Evolutionary conservation across 2,888 invertebrate species (phyloP).

Genomic region (Gari tellinella): DNA sequence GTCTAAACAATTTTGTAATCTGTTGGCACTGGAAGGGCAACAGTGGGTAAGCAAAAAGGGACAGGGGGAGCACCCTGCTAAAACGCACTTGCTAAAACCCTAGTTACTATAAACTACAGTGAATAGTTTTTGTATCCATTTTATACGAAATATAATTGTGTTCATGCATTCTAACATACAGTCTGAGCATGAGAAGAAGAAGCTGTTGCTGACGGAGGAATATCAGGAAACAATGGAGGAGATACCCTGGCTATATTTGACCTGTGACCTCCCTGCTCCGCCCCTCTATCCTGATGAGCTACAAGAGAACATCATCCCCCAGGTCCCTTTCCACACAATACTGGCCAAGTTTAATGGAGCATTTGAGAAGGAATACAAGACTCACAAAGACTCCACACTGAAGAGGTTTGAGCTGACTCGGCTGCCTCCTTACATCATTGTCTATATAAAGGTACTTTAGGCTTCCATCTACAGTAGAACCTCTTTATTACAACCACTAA

Average conservation of each 20-base stretch:
- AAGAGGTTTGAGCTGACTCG: slow-evolving; percentile 98
- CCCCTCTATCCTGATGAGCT: slow-evolving; percentile 98
- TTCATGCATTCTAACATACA: no score
- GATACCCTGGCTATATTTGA: slow-evolving; percentile 97
- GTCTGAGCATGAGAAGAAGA: slow-evolving; percentile 94
- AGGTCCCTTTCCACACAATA: slow-evolving; percentile 97
- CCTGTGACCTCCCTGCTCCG: slow-evolving; percentile 98
- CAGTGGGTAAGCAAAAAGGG: no score
- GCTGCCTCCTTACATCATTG: slow-evolving; percentile 96
- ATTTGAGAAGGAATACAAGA: slow-evolving; percentile 98
- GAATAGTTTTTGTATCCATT: no score
- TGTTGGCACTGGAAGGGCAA: no score
- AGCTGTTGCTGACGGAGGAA: slow-evolving; percentile 91
- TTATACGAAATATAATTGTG: no score
- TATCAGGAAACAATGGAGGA: slow-evolving; percentile 92
- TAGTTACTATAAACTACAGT: no score
- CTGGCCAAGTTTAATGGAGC: slow-evolving; percentile 98
- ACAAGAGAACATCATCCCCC: slow-evolving; percentile 99
- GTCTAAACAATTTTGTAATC: no score
- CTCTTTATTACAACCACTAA: no score
- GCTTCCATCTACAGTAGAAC: no score
- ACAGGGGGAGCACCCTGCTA: no score
- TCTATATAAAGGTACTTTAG: slow-evolving; percentile 96
- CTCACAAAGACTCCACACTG: slow-evolving; percentile 99
- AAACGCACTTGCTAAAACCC: no score